Percentiles rank a stretch among this genome's conserved stretches.
These are phyloP conservation scores for Leptinotarsa lineolata DNA, from an alignment of 1,140 invertebrate genomes.

Conservation along the genomic window DNA sequence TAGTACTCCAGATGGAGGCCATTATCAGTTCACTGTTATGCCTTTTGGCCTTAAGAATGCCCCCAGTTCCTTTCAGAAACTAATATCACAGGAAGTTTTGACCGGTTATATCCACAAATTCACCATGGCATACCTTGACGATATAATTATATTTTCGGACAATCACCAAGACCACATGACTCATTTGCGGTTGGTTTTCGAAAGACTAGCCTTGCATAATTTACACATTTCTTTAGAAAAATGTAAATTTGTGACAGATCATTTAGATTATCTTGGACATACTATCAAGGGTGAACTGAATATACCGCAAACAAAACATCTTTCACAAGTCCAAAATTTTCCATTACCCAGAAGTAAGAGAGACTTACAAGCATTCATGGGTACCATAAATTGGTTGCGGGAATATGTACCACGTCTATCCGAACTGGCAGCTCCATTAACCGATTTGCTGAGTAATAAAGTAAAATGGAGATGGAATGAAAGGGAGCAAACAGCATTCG, in stretches of 20 bases:
- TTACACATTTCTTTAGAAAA: slow-evolving; percentile 28
- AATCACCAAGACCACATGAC: neutral
- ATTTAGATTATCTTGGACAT: slow-evolving; percentile 46
- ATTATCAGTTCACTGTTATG: slow-evolving; percentile 41
- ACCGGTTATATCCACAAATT: slow-evolving; percentile 38
- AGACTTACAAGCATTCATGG: slow-evolving; percentile 43
- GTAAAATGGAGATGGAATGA: slow-evolving; percentile 16
- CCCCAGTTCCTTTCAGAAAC: slow-evolving; percentile 47
- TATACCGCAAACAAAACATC: slow-evolving; percentile 39
- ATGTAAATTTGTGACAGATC: slow-evolving; percentile 22
- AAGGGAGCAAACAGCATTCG: slow-evolving; percentile 34
- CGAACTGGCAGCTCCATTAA: slow-evolving; percentile 37
- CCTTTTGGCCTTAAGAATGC: slow-evolving; percentile 50
- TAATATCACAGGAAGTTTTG: slow-evolving; percentile 43
- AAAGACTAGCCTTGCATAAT: slow-evolving; percentile 21
- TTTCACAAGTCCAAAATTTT: slow-evolving; percentile 36
- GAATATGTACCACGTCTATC: slow-evolving; percentile 41
- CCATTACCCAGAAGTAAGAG: slow-evolving; percentile 35
- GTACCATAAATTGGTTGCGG: slow-evolving; percentile 41
- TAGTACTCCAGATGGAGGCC: slow-evolving; percentile 41
- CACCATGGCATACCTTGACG: slow-evolving; percentile 44
- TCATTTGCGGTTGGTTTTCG: slow-evolving; percentile 31
- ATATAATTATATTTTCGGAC: slow-evolving; percentile 35
- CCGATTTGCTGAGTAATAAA: slow-evolving; percentile 35
- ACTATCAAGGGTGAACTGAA: slow-evolving; percentile 33